Percentiles rank a stretch among this genome's conserved stretches.
phyloP scores from a whole-genome alignment of 2,888 invertebrate genomes.

The Arge pagana region DNA sequence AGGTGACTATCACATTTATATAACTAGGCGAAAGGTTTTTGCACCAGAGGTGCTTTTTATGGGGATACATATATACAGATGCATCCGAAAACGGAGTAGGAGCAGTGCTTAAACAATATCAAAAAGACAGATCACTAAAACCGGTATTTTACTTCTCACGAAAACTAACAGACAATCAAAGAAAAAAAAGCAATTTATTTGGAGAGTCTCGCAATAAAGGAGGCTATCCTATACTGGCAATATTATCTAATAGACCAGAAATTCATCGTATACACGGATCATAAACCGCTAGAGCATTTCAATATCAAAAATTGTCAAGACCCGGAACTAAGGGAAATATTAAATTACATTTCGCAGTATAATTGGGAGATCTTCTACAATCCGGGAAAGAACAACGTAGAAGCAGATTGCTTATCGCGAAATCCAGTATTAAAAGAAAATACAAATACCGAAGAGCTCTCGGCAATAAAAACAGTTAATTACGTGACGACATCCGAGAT shows the following conservation, averaged over 20 bases:
- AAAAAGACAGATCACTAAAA: background rate
- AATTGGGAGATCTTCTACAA: constrained; percentile 20
- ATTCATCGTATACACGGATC: constrained; percentile 31
- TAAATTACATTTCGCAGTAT: constrained; percentile 20
- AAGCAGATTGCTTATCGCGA: constrained; percentile 22
- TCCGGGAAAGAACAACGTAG: constrained; percentile 21
- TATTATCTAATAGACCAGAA: constrained; percentile 31
- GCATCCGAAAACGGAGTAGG: background rate
- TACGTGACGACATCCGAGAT: constrained; percentile 16
- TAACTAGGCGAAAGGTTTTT: no score
- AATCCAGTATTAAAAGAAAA: constrained; percentile 22
- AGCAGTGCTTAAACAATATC: background rate
- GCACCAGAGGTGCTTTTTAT: no score
- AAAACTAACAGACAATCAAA: constrained; percentile 1
- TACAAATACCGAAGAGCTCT: constrained; percentile 15
- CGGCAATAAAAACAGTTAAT: constrained; percentile 20
- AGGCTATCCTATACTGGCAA: constrained; percentile 34
- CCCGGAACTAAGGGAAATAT: constrained; percentile 23
- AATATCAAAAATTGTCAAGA: constrained; percentile 34
- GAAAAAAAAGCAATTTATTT: constrained; percentile 6
- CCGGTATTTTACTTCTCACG: constrained; percentile 1
- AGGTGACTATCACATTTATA: no score
- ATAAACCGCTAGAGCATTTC: constrained; percentile 33
- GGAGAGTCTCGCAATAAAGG: constrained; percentile 27
- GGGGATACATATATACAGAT: no score